phyloP scores from a whole-genome alignment of 2,797 vertebrate species.

The Anguilla marmorata region DNA sequence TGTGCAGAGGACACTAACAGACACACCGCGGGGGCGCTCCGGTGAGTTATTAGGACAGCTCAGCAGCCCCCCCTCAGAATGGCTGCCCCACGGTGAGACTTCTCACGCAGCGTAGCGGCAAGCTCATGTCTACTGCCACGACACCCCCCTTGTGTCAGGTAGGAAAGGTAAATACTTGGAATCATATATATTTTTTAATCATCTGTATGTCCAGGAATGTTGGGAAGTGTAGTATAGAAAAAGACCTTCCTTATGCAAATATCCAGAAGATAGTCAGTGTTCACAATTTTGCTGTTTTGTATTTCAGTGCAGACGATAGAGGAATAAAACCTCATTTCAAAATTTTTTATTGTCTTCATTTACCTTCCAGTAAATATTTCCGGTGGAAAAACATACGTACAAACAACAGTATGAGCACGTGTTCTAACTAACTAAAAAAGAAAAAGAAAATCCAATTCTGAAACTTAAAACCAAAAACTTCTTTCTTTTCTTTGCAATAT shows the following conservation, averaged over 20 bases:
- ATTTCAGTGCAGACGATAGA: conserved; percentile 43
- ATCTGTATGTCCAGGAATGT: conserved; percentile 23
- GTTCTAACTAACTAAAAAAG: not conserved
- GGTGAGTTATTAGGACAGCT: not conserved
- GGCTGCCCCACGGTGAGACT: not conserved
- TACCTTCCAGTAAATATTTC: not conserved
- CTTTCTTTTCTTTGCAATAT: not conserved
- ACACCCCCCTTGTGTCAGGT: not conserved
- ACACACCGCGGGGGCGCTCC: not conserved
- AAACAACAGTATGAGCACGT: not conserved
- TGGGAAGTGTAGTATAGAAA: conserved; percentile 15
- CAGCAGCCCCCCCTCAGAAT: not conserved
- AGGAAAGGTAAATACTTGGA: conserved; percentile 18
- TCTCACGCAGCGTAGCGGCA: not conserved
- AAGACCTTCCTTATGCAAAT: not conserved
- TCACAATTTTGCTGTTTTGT: conserved; percentile 51
- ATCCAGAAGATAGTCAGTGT: conserved; percentile 4
- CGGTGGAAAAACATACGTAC: not conserved
- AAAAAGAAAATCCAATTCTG: not conserved
- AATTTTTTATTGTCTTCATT: not conserved
- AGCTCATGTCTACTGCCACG: not conserved
- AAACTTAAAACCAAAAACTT: not conserved
- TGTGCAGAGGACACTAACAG: not conserved
- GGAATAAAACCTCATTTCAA: conserved; percentile 56
- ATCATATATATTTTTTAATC: not conserved